Evolutionary conservation across 2,797 vertebrate species (phyloP).

Genomic region (Tapirus indicus): DNA sequence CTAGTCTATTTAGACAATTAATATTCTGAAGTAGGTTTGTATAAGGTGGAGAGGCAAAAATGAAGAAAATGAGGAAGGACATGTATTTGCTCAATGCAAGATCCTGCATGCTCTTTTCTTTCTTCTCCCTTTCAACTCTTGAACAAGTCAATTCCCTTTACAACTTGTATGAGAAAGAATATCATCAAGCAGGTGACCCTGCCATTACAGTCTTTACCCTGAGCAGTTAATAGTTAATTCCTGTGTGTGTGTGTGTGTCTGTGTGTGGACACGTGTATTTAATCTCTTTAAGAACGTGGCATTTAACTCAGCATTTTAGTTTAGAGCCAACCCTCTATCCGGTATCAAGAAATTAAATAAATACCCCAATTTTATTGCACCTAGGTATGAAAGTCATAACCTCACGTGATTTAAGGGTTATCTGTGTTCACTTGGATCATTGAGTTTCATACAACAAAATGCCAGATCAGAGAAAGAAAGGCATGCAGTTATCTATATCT

Average conservation of each 20-base stretch:
- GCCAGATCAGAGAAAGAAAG: not conserved
- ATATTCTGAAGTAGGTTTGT: not conserved
- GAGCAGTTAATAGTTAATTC: not conserved
- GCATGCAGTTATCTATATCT: not conserved
- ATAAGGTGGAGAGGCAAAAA: not conserved
- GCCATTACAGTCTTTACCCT: not conserved
- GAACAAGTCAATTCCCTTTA: not conserved
- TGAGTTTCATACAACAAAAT: not conserved
- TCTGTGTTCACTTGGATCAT: not conserved
- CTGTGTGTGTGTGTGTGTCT: not conserved
- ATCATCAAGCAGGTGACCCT: not conserved
- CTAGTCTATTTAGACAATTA: not conserved
- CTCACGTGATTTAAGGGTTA: not conserved
- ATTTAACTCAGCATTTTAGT: not conserved
- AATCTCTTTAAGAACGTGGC: not conserved
- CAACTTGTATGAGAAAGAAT: not conserved
- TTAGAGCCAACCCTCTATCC: not conserved
- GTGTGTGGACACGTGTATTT: not conserved
- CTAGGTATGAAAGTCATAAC: not conserved
- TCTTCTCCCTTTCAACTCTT: not conserved
- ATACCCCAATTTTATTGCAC: not conserved
- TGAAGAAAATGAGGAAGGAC: accelerated
- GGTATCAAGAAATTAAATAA: not conserved
- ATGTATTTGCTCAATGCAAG: not conserved
- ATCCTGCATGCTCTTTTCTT: not conserved